Evolutionary conservation across 2,797 vertebrate genomes (phyloP).

Genomic region (Simalia tracyae): DNA sequence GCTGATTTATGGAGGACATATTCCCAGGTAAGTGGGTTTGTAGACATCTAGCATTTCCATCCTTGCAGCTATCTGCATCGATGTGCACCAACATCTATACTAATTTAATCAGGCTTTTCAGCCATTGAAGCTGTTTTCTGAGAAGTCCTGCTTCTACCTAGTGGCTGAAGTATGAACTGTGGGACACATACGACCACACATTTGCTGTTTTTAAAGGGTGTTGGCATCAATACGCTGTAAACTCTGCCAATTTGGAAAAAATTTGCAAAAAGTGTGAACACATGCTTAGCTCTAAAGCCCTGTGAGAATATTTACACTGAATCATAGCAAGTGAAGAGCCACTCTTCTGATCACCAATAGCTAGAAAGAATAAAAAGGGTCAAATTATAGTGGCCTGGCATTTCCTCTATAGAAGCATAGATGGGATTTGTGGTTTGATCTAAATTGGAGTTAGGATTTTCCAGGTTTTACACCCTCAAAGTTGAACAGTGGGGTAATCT

Average conservation of each 20-base stretch:
- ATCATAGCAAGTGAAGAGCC: not conserved
- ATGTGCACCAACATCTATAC: not conserved
- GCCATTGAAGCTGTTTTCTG: slow-evolving; percentile 12
- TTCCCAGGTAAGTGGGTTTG: not conserved
- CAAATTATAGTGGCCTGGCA: not conserved
- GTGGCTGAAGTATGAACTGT: slow-evolving; percentile 60
- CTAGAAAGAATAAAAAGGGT: not conserved
- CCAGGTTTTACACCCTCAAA: not conserved
- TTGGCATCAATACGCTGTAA: not conserved
- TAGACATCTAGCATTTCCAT: slow-evolving; percentile 27
- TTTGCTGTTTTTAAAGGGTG: not conserved
- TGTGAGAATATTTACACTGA: not conserved
- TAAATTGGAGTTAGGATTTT: not conserved
- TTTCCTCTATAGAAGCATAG: not conserved
- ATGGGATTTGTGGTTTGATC: not conserved
- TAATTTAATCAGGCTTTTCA: not conserved
- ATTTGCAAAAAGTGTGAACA: not conserved
- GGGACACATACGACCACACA: not conserved
- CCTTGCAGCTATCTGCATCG: not conserved
- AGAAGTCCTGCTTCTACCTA: slow-evolving; percentile 63
- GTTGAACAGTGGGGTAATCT: not conserved
- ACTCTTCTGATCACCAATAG: not conserved
- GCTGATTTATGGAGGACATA: not conserved
- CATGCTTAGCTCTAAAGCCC: not conserved
- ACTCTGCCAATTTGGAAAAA: not conserved